A percentile compares a stretch with the other conserved stretches of the same genome.
These are phyloP conservation scores for Corvus hawaiiensis DNA, from an alignment of 2,113 vertebrate species.

Conservation along the genomic window DNA sequence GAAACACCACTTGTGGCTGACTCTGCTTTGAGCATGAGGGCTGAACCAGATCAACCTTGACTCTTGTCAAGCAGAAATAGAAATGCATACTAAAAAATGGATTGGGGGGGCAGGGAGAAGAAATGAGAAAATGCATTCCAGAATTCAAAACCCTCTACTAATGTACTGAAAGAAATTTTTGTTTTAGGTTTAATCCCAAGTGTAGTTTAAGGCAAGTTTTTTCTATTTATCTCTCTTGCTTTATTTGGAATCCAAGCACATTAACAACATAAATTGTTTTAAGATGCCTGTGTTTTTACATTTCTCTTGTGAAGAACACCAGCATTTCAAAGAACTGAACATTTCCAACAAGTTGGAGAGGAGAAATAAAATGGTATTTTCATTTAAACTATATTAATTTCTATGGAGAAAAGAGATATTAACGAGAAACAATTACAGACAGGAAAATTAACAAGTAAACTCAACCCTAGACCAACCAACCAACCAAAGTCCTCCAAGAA, in stretches of 20 bases:
- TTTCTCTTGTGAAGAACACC: not conserved
- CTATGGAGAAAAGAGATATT: not conserved
- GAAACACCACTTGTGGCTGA: not conserved
- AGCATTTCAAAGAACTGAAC: not conserved
- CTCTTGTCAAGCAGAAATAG: not conserved
- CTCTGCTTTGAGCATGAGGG: not conserved
- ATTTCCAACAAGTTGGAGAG: not conserved
- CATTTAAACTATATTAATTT: not conserved
- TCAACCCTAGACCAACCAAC: not conserved
- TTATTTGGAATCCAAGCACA: not conserved
- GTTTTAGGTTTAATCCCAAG: not conserved
- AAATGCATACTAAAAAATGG: not conserved
- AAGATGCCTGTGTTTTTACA: not conserved
- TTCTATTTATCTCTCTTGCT: not conserved
- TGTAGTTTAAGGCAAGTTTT: conserved; percentile 31
- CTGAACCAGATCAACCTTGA: not conserved
- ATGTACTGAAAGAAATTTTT: not conserved
- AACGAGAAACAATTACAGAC: not conserved
- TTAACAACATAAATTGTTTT: not conserved
- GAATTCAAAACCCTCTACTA: not conserved
- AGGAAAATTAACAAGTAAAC: not conserved
- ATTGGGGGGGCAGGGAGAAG: fast-evolving
- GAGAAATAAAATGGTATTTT: not conserved
- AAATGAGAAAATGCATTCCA: not conserved
- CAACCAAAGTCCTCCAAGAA: not conserved